phyloP scores from a whole-genome alignment of 2,888 invertebrate species.

The Hypselothyrea guttata region DNA sequence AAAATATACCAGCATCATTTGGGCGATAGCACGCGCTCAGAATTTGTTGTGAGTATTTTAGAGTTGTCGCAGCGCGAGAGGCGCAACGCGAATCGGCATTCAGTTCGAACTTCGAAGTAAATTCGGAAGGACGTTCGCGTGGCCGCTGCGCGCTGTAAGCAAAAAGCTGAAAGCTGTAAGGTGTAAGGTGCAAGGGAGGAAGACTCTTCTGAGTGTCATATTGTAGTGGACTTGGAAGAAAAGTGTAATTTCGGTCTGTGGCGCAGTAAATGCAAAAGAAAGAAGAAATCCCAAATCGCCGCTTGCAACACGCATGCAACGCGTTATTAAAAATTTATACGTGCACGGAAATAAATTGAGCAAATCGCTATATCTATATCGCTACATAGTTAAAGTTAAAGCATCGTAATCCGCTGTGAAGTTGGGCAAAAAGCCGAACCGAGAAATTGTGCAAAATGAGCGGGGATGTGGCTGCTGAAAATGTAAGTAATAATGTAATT shows the following conservation, averaged over 20 bases:
- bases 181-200: slow-evolving; percentile 50
- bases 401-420: too few species aligned
- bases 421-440: slow-evolving; percentile 55
- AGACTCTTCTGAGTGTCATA: slow-evolving; percentile 73
- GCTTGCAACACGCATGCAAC: too few species aligned
- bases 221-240: slow-evolving; percentile 63
- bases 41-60: not conserved
- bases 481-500: slow-evolving; percentile 79
- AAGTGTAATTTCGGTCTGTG: slow-evolving; percentile 38
- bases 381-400: too few species aligned
- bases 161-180: too few species aligned
- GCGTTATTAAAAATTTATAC: too few species aligned
- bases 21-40: too few species aligned
- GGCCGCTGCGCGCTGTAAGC: slow-evolving; percentile 67
- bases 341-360: slow-evolving; percentile 7
- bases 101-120: slow-evolving; percentile 62
- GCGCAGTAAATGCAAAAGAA: slow-evolving; percentile 31
- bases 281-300: slow-evolving; percentile 14
- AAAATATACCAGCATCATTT: too few species aligned
- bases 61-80: slow-evolving; percentile 8
- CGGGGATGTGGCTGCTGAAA: slow-evolving; percentile 79
- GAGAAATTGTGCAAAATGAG: slow-evolving; percentile 76
- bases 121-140: slow-evolving; percentile 59
- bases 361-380: too few species aligned
- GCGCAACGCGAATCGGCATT: slow-evolving; percentile 47